Conservation (phyloP, 2,888 invertebrate genomes). For the Oligia strigilis region DNA sequence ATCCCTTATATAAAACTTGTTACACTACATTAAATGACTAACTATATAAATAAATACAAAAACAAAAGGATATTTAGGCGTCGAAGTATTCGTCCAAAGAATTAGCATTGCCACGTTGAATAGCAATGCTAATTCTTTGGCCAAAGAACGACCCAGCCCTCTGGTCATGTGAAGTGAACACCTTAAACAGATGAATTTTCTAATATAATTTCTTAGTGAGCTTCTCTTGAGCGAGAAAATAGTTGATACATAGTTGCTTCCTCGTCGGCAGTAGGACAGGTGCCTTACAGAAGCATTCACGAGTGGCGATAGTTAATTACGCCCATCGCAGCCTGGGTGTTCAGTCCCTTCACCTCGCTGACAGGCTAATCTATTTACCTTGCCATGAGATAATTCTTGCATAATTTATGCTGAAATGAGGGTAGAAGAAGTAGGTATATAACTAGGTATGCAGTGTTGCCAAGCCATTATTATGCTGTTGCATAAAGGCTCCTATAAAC, state of each 20-base stretch:
- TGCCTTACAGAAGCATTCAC: background rate
- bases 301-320: constrained; percentile 32
- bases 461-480: background rate
- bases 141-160: too few relatives aligned
- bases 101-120: too few relatives aligned
- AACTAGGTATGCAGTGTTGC: background rate
- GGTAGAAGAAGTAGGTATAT: background rate
- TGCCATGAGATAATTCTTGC: constrained; percentile 18
- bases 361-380: constrained; percentile 48
- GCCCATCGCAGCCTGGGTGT: background rate
- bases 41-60: too few relatives aligned
- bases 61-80: too few relatives aligned
- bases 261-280: background rate
- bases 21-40: too few relatives aligned
- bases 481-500: background rate
- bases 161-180: too few relatives aligned
- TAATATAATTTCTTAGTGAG: background rate
- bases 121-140: too few relatives aligned
- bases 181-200: background rate
- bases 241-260: background rate
- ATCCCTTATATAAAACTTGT: too few relatives aligned
- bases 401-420: constrained; percentile 21
- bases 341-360: constrained; percentile 9
- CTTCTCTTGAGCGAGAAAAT: background rate
- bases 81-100: too few relatives aligned